Evolutionary conservation across 2,888 invertebrate genomes (phyloP).

Genomic region (Plutella xylostella): DNA sequence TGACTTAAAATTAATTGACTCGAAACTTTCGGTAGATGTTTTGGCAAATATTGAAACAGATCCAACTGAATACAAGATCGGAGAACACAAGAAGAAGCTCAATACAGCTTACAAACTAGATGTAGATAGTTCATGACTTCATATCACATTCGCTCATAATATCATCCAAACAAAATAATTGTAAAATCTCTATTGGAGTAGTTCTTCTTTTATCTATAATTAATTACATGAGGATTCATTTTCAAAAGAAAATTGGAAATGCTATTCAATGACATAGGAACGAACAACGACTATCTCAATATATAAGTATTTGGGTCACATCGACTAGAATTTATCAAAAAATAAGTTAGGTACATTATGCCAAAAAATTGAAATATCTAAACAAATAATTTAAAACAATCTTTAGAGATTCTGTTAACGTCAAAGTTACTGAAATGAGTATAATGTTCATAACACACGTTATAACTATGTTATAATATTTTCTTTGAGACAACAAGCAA

Average conservation of each 20-base stretch:
- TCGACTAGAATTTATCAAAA: slow-evolving; percentile 57
- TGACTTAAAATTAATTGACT: slow-evolving; percentile 69
- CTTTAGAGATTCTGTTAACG: slow-evolving; percentile 34
- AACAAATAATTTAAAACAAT: slow-evolving; percentile 3
- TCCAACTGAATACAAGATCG: slow-evolving; percentile 1
- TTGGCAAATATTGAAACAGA: slow-evolving; percentile 37
- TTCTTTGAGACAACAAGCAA: slow-evolving; percentile 59
- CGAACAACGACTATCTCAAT: slow-evolving; percentile 43
- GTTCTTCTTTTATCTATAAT: slow-evolving; percentile 30
- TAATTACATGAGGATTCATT: slow-evolving; percentile 40
- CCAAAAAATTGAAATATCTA: slow-evolving; percentile 34
- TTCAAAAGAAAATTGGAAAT: slow-evolving; percentile 28
- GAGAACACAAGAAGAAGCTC: slow-evolving; percentile 14
- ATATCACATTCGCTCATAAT: slow-evolving; percentile 54
- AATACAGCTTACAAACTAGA: slow-evolving; percentile 43
- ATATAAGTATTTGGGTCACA: slow-evolving; percentile 53
- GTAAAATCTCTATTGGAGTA: slow-evolving; percentile 39
- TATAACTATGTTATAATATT: slow-evolving; percentile 48
- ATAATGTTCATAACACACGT: slow-evolving; percentile 33
- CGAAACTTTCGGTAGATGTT: slow-evolving; percentile 39
- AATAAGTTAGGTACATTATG: slow-evolving; percentile 26
- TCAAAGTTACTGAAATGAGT: slow-evolving; percentile 26
- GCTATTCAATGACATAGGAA: slow-evolving; percentile 49
- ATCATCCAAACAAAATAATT: slow-evolving; percentile 40
- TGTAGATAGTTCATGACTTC: slow-evolving; percentile 38